A percentile compares a stretch with the other conserved stretches of the same genome.
Conservation (phyloP, 2,888 invertebrate genomes). For the Molanna angustata region DNA sequence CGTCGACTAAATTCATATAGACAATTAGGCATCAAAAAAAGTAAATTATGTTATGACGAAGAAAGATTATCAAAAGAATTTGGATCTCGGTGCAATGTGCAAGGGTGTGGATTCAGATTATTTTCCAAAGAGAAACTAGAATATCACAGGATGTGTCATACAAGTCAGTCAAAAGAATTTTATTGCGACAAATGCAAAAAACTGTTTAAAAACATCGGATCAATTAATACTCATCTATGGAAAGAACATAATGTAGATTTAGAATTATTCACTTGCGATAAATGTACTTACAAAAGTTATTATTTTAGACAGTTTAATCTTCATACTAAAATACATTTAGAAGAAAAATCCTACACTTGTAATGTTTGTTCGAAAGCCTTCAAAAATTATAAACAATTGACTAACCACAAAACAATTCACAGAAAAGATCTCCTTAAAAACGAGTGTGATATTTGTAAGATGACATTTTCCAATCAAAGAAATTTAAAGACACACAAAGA, state of each 20-base stretch:
- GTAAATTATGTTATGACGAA: slow-evolving; percentile 9
- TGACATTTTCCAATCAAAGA: slow-evolving; percentile 54
- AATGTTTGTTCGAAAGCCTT: slow-evolving; percentile 71
- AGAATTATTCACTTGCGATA: slow-evolving; percentile 73
- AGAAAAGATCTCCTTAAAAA: slow-evolving; percentile 41
- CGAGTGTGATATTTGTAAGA: slow-evolving; percentile 59
- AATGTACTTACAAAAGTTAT: slow-evolving; percentile 71
- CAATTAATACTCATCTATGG: slow-evolving; percentile 79
- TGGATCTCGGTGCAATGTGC: slow-evolving; percentile 50
- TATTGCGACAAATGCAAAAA: slow-evolving; percentile 68
- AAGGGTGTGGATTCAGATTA: slow-evolving; percentile 57
- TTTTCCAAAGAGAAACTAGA: slow-evolving; percentile 57
- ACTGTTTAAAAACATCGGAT: slow-evolving; percentile 58
- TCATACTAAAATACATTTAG: slow-evolving; percentile 73
- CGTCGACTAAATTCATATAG: slow-evolving; percentile 9
- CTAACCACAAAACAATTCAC: slow-evolving; percentile 70
- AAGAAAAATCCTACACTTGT: slow-evolving; percentile 60
- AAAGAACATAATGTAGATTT: slow-evolving; percentile 71
- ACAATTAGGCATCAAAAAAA: slow-evolving; percentile 12
- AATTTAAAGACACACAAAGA: slow-evolving; percentile 56
- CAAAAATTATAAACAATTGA: slow-evolving; percentile 75
- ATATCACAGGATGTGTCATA: slow-evolving; percentile 66
- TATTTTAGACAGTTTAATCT: slow-evolving; percentile 68
- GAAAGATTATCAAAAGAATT: neutral
- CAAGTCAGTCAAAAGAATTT: slow-evolving; percentile 41